A percentile compares a stretch with the other conserved stretches of the same genome.
phyloP scores from a whole-genome alignment of 2,888 invertebrate species.

The Leucania comma region DNA sequence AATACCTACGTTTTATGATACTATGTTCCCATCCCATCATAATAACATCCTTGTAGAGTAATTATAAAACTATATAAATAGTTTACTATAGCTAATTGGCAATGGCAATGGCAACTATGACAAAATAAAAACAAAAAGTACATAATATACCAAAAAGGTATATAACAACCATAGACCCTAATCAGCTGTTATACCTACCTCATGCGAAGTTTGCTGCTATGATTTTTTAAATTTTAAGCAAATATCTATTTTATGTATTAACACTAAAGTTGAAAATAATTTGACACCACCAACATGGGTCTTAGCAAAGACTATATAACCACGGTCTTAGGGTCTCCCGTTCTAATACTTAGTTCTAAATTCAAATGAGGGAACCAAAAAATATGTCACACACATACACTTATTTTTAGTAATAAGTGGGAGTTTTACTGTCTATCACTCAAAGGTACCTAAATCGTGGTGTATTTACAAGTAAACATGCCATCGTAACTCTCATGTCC shows the following conservation, averaged over 20 bases:
- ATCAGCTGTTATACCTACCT: no score
- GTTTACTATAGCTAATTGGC: slow-evolving; percentile 8
- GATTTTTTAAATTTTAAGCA: neutral
- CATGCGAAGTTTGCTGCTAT: no score
- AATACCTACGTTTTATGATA: neutral
- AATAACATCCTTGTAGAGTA: slow-evolving; percentile 37
- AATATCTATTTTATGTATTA: neutral
- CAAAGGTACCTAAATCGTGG: neutral
- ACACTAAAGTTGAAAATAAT: neutral
- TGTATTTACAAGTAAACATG: slow-evolving; percentile 28
- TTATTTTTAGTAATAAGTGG: neutral
- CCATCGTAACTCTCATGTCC: neutral
- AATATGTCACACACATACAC: neutral
- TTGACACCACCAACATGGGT: neutral
- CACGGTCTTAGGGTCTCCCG: no score
- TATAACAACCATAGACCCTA: no score
- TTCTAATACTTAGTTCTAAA: no score
- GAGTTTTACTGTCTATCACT: neutral
- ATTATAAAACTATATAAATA: slow-evolving; percentile 13
- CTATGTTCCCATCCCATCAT: slow-evolving; percentile 3
- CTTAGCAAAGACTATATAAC: no score
- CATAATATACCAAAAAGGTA: no score
- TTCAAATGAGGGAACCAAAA: no score
- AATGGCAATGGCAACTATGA: neutral
- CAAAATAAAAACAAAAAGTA: neutral